A percentile compares a stretch with the other conserved stretches of the same genome.
These are phyloP conservation scores for Archaeoteleia sp. DNA, from an alignment of 2,888 invertebrate species.

Conservation along the genomic window DNA sequence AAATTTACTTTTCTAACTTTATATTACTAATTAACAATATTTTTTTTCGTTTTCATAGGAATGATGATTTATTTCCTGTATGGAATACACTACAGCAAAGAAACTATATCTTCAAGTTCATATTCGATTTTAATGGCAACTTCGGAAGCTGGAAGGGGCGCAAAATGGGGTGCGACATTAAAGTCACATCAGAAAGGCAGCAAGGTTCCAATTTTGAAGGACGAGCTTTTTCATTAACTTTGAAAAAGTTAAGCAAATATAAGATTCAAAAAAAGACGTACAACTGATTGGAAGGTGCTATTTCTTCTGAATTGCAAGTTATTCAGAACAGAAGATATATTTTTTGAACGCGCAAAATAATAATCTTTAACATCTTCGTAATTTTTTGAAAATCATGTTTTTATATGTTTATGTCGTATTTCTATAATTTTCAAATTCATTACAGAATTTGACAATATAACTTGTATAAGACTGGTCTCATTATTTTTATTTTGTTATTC, in stretches of 20 bases:
- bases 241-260: background rate
- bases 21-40: background rate
- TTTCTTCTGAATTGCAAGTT: constrained; percentile 3
- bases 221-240: constrained; percentile 44
- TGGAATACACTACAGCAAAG: constrained; percentile 90
- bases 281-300: background rate
- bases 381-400: too few species aligned
- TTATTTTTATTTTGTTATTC: background rate
- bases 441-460: background rate
- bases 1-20: background rate
- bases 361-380: constrained; percentile 2
- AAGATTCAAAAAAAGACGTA: constrained; percentile 27
- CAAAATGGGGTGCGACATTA: constrained; percentile 78
- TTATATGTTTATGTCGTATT: too few species aligned
- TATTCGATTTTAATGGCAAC: constrained; percentile 82
- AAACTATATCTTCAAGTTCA: constrained; percentile 79
- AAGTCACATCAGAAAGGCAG: constrained; percentile 67
- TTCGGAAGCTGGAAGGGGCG: constrained; percentile 78
- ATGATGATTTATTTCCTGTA: constrained; percentile 88
- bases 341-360: constrained; percentile 31
- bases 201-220: constrained; percentile 67
- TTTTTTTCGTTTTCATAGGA: constrained; percentile 77
- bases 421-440: background rate
- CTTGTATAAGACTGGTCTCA: constrained; percentile 20
- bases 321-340: constrained; percentile 11